phyloP scores from a whole-genome alignment of 2,888 invertebrate species.

The Cartodere bifasciata region DNA sequence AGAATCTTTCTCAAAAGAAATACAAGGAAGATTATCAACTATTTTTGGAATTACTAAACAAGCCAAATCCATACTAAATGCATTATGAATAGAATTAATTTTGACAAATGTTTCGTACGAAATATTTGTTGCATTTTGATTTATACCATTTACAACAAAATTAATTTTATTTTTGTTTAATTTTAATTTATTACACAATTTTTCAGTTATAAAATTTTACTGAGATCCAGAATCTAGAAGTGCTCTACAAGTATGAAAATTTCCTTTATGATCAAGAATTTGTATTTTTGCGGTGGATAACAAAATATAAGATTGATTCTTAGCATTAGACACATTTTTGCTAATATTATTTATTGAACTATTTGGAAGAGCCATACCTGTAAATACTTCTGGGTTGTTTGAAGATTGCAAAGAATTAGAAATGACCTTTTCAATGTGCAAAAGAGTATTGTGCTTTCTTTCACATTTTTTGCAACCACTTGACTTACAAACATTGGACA shows the following conservation, averaged over 20 bases:
- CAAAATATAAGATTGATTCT: neutral
- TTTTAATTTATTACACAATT: neutral
- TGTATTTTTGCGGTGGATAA: slow-evolving; percentile 2
- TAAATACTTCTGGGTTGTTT: slow-evolving; percentile 2
- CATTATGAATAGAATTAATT: neutral
- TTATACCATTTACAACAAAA: neutral
- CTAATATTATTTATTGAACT: too few species aligned
- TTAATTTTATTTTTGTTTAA: neutral
- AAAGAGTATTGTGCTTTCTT: too few species aligned
- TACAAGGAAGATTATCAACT: slow-evolving; percentile 4
- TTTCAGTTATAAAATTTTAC: slow-evolving; percentile 2
- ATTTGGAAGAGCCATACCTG: too few species aligned
- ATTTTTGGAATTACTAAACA: slow-evolving; percentile 8
- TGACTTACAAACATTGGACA: too few species aligned
- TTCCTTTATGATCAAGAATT: neutral
- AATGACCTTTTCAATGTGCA: too few species aligned
- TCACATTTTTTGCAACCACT: too few species aligned
- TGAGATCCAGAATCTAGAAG: slow-evolving; percentile 3
- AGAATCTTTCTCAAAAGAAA: neutral
- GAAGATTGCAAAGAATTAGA: neutral
- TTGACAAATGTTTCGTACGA: slow-evolving; percentile 1
- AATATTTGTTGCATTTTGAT: neutral
- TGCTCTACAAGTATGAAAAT: neutral
- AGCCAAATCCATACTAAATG: neutral
- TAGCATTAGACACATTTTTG: neutral